A percentile compares a stretch with the other conserved stretches of the same genome.
These are phyloP conservation scores for Macrocentrus cingulum DNA, from an alignment of 1,140 invertebrate genomes.

Conservation along the genomic window DNA sequence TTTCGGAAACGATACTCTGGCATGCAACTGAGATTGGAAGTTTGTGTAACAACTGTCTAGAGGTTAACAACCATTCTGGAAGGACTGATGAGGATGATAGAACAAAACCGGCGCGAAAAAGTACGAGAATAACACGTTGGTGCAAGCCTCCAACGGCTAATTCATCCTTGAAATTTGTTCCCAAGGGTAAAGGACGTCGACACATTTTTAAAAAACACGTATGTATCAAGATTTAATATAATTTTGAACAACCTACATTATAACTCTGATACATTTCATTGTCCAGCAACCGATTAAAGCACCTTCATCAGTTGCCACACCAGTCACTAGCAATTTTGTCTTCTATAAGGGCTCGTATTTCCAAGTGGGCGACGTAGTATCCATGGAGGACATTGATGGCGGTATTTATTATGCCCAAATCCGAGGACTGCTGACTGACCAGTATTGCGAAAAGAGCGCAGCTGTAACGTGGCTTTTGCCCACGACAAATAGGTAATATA, in stretches of 20 bases:
- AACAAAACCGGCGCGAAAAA: constrained; percentile 58
- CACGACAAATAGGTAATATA: constrained; percentile 64
- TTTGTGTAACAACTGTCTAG: constrained; percentile 64
- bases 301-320: constrained; percentile 75
- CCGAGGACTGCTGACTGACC: constrained; percentile 84
- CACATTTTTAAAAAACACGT: constrained; percentile 79
- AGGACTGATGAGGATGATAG: constrained; percentile 51
- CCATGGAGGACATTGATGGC: constrained; percentile 76
- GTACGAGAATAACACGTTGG: constrained; percentile 62
- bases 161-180: constrained; percentile 52
- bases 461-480: constrained; percentile 91
- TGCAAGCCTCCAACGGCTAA: constrained; percentile 58
- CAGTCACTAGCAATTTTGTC: constrained; percentile 77
- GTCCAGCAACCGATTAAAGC: constrained; percentile 70
- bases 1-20: constrained; percentile 64
- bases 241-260: too few species aligned
- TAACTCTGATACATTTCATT: not conserved
- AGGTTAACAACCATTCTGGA: constrained; percentile 37
- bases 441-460: constrained; percentile 92
- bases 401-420: constrained; percentile 88
- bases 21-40: constrained; percentile 65
- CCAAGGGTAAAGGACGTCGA: constrained; percentile 74
- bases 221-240: constrained; percentile 12
- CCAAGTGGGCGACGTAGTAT: constrained; percentile 90
- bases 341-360: constrained; percentile 86